Conservation (phyloP, 2,797 vertebrate genomes). For the Sebastes itinus region DNA sequence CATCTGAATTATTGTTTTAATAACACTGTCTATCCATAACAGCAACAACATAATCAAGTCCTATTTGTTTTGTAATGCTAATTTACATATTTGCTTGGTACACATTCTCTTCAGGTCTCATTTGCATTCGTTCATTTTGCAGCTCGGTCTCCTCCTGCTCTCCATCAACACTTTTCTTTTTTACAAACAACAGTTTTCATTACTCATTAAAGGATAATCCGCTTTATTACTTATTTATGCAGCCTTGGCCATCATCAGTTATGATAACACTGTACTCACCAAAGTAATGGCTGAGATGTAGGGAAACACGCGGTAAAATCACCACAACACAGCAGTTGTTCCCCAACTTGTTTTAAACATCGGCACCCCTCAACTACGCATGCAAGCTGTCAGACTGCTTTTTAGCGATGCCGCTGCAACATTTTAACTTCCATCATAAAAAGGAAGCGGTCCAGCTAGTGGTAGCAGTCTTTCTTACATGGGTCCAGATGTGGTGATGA, state of each 20-base stretch:
- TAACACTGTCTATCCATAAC: conserved; percentile 5
- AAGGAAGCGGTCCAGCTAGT: not conserved
- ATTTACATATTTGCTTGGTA: conserved; percentile 24
- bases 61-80: not conserved
- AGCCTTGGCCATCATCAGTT: not conserved
- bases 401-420: not conserved
- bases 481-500: not conserved
- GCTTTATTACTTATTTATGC: not conserved
- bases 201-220: not conserved
- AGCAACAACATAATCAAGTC: conserved; percentile 21
- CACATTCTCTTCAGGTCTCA: not conserved
- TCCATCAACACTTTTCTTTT: not conserved
- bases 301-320: not conserved
- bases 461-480: not conserved
- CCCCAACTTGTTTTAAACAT: not conserved
- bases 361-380: not conserved
- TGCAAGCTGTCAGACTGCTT: not conserved
- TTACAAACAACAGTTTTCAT: not conserved
- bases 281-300: not conserved
- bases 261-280: not conserved
- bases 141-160: not conserved
- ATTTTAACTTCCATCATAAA: not conserved
- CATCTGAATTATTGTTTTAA: conserved; percentile 31
- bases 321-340: not conserved
- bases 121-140: conserved; percentile 10